phyloP scores from a whole-genome alignment of 2,888 invertebrate species.

The Callyntrura sp. region DNA sequence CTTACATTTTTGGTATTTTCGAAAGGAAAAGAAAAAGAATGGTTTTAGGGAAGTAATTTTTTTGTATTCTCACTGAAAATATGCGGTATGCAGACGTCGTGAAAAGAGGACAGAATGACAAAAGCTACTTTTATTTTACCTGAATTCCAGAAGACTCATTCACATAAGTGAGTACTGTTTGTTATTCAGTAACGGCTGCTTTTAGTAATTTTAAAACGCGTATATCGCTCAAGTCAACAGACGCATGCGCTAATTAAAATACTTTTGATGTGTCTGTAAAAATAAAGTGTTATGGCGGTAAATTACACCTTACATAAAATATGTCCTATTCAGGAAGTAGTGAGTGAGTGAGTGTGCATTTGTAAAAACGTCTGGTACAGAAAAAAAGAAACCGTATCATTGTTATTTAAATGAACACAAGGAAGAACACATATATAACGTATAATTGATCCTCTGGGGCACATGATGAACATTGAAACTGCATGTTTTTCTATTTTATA shows the following conservation, averaged over 20 bases:
- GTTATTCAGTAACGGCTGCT: neutral
- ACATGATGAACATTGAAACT: neutral
- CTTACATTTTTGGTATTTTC: no score
- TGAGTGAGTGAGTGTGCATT: neutral
- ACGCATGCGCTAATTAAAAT: neutral
- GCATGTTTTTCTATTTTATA: neutral
- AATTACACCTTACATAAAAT: constrained; percentile 13
- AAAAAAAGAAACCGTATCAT: neutral
- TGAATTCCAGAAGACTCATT: neutral
- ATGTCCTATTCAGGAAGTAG: neutral
- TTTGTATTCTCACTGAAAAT: no score
- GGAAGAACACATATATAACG: neutral
- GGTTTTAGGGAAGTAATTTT: no score
- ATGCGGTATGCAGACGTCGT: no score
- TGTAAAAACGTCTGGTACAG: neutral
- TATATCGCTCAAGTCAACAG: neutral
- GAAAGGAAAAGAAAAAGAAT: no score
- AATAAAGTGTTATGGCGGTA: constrained; percentile 20
- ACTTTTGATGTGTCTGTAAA: constrained; percentile 6
- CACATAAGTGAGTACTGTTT: neutral
- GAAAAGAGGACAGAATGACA: no score
- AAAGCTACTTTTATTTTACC: no score
- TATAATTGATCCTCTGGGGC: neutral
- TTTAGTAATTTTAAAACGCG: neutral
- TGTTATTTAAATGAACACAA: constrained; percentile 1